Evolutionary conservation across 2,888 invertebrate species (phyloP).

Genomic region (Cryptosula pallasiana): DNA sequence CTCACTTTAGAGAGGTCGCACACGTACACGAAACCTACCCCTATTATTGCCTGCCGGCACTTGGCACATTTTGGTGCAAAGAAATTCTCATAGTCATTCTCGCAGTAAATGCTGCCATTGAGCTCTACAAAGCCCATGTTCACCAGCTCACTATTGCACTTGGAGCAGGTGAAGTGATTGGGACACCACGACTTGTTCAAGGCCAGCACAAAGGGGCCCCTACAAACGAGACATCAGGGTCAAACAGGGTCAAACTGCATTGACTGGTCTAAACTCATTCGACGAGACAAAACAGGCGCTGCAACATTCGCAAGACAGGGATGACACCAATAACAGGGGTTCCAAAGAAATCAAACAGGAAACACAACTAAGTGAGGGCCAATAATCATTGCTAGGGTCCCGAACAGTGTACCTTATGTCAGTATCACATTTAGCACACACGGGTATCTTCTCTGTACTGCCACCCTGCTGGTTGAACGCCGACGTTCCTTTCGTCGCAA

Average conservation of each 20-base stretch:
- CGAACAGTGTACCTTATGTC: background rate
- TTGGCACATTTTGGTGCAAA: constrained; percentile 93
- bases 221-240: no score
- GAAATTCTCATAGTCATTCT: constrained; percentile 93
- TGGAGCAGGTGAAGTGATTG: constrained; percentile 94
- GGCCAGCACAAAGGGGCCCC: constrained; percentile 97
- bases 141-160: constrained; percentile 42
- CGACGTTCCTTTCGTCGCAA: constrained; percentile 13
- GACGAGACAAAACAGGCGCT: no score
- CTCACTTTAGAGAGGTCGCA: no score
- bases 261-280: no score
- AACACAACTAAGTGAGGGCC: no score
- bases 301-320: no score
- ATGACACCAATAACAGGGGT: no score
- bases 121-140: constrained; percentile 97
- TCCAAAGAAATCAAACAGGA: no score
- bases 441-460: constrained; percentile 6
- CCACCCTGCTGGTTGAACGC: constrained; percentile 7
- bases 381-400: no score
- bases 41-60: constrained; percentile 89
- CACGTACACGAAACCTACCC: constrained; percentile 58
- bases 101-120: constrained; percentile 91
- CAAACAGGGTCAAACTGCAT: no score
- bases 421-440: constrained; percentile 7
- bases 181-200: constrained; percentile 98